Conservation (phyloP, 2,888 invertebrate species). For the Ariolimax columbianus region DNA sequence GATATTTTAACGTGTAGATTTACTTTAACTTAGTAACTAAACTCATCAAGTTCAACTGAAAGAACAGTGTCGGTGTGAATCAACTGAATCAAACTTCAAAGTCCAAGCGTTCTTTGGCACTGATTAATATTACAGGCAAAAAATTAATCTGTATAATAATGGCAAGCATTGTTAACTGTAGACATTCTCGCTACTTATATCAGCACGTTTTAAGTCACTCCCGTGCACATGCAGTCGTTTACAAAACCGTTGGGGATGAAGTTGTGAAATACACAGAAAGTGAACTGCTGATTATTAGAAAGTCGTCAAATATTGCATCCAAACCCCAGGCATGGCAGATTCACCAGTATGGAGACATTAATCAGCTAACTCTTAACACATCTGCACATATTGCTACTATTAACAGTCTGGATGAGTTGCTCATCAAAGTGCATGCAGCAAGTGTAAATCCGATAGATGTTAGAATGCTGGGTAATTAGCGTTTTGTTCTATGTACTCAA, state of each 20-base stretch:
- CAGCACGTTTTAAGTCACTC: neutral
- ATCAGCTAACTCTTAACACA: conserved; percentile 84
- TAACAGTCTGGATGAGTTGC: conserved; percentile 85
- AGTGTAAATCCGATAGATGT: conserved; percentile 95
- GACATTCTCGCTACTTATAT: too few species aligned
- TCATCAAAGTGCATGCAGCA: conserved; percentile 90
- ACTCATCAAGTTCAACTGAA: too few species aligned
- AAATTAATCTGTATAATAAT: neutral
- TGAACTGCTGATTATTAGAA: neutral
- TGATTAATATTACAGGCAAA: neutral
- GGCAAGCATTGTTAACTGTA: neutral
- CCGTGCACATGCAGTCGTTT: neutral
- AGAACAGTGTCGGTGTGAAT: too few species aligned
- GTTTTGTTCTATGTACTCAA: neutral
- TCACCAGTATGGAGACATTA: conserved; percentile 85
- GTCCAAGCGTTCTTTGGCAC: neutral
- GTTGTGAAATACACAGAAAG: neutral
- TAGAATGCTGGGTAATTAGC: conserved; percentile 87
- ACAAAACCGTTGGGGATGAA: too few species aligned
- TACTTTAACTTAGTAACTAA: too few species aligned
- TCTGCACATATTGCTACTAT: conserved; percentile 85
- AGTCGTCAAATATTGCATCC: neutral
- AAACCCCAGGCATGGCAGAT: conserved; percentile 85
- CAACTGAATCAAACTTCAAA: too few species aligned
- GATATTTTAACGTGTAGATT: too few species aligned